Base-by-base conservation (phyloP, 2,797 vertebrate species). In the Muscicapa striata region DNA sequence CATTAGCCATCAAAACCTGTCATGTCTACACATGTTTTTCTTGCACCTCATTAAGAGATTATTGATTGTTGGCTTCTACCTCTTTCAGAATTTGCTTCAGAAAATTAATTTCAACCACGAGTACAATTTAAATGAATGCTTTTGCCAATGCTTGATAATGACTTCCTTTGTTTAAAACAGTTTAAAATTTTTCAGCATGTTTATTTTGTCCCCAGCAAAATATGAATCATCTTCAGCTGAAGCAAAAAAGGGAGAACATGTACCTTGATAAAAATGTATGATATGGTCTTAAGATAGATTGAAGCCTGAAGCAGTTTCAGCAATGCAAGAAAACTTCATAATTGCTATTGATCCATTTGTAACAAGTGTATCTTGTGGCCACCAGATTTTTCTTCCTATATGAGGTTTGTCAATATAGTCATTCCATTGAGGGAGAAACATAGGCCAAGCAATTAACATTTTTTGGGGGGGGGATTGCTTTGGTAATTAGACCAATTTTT, bases 1-100 rank as follows among this genome's bases (percentile, higher is more conserved):
- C 84, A 81, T 96, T 96, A 95, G 87, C 93, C 67, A 55, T 96
- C 92, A 94, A 96, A 95, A 89, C 64, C 67, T 95, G 96, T 94
- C 90, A 95, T 96, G 95, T 92, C 91, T 95, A 94, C 94, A 91
- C 91, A 92, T 94, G 94, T 93, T 94, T 96, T 96, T 89, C 93
- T 89, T 95, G 94, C 90, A 94, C 93, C 86, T 92, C 92, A 96
- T 97, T 96, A 96, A 95, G 89, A 93, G 72, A 88, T 94, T 95
- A 97, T 96, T 95, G 95, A 97, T 97, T 93, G 93, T 94, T 93
- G 90, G 82, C 89, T 91, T 87, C 94, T 92, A 73, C 74, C 38
- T 67, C 91, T 96, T 95, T 93, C 75, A 90, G 84, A 96, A 87
- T 90, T 93, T 91, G n/a, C 83, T 94, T 95, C 76, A 96, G 81